These are phyloP conservation scores for Pelochelys cantorii DNA, from an alignment of 2,797 vertebrate species.

Conservation along the genomic window DNA sequence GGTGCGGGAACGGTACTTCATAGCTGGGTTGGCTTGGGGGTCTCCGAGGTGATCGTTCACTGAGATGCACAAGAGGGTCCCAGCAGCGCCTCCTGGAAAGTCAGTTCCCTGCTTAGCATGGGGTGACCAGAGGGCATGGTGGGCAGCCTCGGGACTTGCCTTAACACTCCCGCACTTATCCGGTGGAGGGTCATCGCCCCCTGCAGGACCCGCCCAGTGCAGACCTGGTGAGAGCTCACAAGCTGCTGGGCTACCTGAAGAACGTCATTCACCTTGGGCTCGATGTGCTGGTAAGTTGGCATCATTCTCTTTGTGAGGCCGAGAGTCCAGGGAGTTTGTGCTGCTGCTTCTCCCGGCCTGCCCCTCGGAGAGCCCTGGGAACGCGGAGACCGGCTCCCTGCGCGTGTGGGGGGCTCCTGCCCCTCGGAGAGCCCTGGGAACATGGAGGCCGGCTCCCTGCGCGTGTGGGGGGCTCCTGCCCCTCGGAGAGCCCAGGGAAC, in stretches of 20 bases:
- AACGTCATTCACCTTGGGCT: conserved; percentile 88
- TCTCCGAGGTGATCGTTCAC: neutral
- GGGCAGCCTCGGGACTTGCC: conserved; percentile 42
- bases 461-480: too few relatives aligned
- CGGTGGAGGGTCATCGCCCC: conserved; percentile 91
- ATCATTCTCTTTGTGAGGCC: neutral
- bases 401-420: accelerated
- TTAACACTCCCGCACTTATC: conserved; percentile 89
- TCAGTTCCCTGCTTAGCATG: neutral
- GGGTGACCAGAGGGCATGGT: neutral
- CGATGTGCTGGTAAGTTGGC: conserved; percentile 85
- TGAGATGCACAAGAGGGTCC: neutral
- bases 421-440: too few relatives aligned
- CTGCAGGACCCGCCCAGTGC: conserved; percentile 90
- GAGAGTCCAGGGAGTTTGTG: neutral
- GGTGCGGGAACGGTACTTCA: neutral
- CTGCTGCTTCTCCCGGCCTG: neutral
- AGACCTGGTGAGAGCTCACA: conserved; percentile 90
- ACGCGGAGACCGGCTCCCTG: neutral
- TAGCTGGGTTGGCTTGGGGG: neutral
- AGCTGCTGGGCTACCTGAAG: conserved; percentile 90
- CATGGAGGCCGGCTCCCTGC: too few relatives aligned
- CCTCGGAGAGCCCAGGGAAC: too few relatives aligned
- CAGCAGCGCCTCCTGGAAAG: neutral
- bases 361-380: neutral